Conservation (phyloP, 1,140 invertebrate species). For the Pissodes strobi region DNA sequence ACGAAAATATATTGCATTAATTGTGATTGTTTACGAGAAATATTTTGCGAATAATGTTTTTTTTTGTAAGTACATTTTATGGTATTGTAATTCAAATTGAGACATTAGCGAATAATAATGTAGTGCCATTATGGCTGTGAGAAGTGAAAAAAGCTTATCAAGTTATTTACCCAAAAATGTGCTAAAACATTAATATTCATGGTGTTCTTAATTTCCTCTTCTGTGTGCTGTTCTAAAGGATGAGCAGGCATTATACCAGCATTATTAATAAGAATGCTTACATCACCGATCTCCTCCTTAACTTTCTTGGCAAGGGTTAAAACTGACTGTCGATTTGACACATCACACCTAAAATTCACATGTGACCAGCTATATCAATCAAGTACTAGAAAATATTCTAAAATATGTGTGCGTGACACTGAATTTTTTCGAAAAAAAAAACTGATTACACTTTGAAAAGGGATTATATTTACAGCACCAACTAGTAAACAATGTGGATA, state of each 20-base stretch:
- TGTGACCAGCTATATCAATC: no score
- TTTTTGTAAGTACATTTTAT: no score
- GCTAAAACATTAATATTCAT: slow-evolving; percentile 81
- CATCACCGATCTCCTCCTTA: slow-evolving; percentile 67
- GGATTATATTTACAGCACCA: neutral
- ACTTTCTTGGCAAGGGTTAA: slow-evolving; percentile 56
- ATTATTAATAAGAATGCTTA: slow-evolving; percentile 81
- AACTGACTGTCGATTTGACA: slow-evolving; percentile 60
- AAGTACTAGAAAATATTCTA: no score
- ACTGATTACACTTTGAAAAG: neutral
- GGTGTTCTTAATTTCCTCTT: slow-evolving; percentile 68
- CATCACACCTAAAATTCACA: slow-evolving; percentile 68
- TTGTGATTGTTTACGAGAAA: no score
- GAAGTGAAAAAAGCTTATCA: slow-evolving; percentile 41
- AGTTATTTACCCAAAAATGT: slow-evolving; percentile 74
- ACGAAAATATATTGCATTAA: no score
- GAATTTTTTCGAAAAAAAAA: no score
- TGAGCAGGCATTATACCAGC: slow-evolving; percentile 84
- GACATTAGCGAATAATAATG: no score
- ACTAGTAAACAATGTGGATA: neutral
- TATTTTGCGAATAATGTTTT: no score
- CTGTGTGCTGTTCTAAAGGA: slow-evolving; percentile 66
- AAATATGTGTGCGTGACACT: no score
- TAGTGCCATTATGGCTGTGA: slow-evolving; percentile 1
- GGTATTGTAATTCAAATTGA: no score